Evolutionary conservation across 2,797 vertebrate genomes (phyloP).

Genomic region (Microctenopoma steveboyesi): DNA sequence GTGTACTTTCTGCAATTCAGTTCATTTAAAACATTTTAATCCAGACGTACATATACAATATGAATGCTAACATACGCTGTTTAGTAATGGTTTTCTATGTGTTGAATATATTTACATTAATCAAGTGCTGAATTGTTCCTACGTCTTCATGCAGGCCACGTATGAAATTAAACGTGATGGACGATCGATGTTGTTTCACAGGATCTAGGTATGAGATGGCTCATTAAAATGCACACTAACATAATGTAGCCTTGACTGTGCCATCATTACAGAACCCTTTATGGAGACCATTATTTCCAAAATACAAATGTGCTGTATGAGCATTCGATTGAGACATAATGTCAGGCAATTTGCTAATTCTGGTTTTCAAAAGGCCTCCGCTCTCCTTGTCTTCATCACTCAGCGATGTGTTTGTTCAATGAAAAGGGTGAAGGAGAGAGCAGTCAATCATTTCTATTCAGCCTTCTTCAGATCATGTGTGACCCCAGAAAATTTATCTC

Average conservation of each 20-base stretch:
- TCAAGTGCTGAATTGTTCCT: constrained; percentile 3
- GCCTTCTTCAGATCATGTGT: constrained; percentile 13
- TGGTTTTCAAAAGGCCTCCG: background rate
- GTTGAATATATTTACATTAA: constrained; percentile 8
- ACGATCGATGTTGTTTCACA: constrained; percentile 18
- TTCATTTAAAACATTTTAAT: background rate
- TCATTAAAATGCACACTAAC: constrained; percentile 59
- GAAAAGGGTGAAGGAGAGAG: constrained; percentile 13
- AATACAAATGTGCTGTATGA: constrained; percentile 4
- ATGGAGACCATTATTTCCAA: background rate
- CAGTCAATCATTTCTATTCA: constrained; percentile 20
- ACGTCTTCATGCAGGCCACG: constrained; percentile 1
- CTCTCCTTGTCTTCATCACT: background rate
- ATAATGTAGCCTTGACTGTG: constrained; percentile 27
- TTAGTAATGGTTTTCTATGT: constrained; percentile 13
- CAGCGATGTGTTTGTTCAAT: constrained; percentile 17
- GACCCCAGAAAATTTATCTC: background rate
- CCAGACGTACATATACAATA: background rate
- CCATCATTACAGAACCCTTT: background rate
- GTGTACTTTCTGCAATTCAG: background rate
- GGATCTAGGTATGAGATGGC: constrained; percentile 24
- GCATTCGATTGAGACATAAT: background rate
- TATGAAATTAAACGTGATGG: constrained; percentile 32
- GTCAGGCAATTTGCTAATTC: background rate
- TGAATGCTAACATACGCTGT: constrained; percentile 1